Percentiles rank a stretch among this genome's conserved stretches.
phyloP scores from a whole-genome alignment of 2,888 invertebrate genomes.

The Zygogramma bicolorata region DNA sequence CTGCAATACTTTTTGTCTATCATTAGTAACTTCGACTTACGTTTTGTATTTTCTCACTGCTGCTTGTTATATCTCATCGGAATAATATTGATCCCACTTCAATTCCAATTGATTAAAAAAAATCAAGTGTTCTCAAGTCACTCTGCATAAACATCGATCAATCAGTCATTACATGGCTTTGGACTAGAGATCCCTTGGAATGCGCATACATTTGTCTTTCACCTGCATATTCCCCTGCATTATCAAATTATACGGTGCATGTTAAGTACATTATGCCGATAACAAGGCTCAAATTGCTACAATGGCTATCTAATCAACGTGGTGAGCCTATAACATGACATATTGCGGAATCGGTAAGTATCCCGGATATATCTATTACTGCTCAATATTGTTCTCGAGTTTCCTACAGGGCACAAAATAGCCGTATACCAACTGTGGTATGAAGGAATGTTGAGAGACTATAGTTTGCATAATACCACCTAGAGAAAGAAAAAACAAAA shows the following conservation, averaged over 20 bases:
- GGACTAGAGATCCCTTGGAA: not conserved
- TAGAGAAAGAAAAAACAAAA: too few species aligned
- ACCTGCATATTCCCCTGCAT: not conserved
- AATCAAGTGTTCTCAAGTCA: too few species aligned
- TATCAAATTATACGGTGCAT: not conserved
- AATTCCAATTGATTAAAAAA: too few species aligned
- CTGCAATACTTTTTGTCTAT: too few species aligned
- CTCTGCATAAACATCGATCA: not conserved
- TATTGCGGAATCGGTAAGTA: conserved; percentile 13
- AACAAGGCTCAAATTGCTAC: conserved; percentile 15
- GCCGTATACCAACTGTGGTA: not conserved
- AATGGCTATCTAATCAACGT: conserved; percentile 7
- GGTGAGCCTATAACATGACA: conserved; percentile 13
- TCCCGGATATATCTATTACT: conserved; percentile 2
- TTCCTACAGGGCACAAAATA: not conserved
- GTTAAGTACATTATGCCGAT: conserved; percentile 14
- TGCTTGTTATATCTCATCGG: too few species aligned
- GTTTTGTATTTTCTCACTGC: too few species aligned
- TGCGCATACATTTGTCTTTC: not conserved
- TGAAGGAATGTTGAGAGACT: not conserved
- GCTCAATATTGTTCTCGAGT: not conserved
- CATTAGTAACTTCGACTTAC: too few species aligned
- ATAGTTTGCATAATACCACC: too few species aligned
- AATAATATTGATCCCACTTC: too few species aligned
- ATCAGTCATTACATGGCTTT: too few species aligned